Evolutionary conservation across 1,140 invertebrate species (phyloP).

Genomic region (Philotrypesis tridentata): DNA sequence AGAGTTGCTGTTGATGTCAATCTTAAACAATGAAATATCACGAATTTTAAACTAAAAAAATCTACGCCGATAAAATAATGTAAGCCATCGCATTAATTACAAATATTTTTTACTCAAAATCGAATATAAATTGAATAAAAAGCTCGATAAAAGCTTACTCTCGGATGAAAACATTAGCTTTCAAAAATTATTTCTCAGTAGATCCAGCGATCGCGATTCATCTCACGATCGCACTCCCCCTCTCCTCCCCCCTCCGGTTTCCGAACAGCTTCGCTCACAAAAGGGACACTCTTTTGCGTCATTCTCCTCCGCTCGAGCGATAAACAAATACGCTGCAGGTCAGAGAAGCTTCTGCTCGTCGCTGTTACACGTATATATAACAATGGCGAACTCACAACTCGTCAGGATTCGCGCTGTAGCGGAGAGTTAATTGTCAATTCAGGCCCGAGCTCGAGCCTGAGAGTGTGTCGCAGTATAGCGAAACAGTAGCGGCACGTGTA

Average conservation of each 20-base stretch:
- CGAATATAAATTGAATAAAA: too few relatives aligned
- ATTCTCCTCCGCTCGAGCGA: background rate
- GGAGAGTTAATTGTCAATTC: constrained; percentile 33
- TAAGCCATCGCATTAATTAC: too few relatives aligned
- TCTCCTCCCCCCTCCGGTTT: too few relatives aligned
- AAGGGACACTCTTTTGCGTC: background rate
- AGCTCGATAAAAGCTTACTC: too few relatives aligned
- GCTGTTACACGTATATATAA: background rate
- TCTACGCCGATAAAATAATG: too few relatives aligned
- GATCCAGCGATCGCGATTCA: background rate
- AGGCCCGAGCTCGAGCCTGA: background rate
- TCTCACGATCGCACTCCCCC: too few relatives aligned
- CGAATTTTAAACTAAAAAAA: too few relatives aligned
- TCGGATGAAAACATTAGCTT: too few relatives aligned
- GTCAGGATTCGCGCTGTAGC: background rate
- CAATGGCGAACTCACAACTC: background rate
- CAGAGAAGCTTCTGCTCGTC: background rate
- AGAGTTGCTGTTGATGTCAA: too few relatives aligned
- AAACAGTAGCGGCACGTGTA: background rate
- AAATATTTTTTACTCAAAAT: too few relatives aligned
- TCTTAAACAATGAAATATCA: too few relatives aligned
- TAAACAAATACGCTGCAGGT: background rate
- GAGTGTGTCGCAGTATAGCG: background rate
- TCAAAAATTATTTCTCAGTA: background rate
- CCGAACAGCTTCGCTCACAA: too few relatives aligned